Conservation (phyloP, 2,888 invertebrate genomes). For the Troides aeacus region DNA sequence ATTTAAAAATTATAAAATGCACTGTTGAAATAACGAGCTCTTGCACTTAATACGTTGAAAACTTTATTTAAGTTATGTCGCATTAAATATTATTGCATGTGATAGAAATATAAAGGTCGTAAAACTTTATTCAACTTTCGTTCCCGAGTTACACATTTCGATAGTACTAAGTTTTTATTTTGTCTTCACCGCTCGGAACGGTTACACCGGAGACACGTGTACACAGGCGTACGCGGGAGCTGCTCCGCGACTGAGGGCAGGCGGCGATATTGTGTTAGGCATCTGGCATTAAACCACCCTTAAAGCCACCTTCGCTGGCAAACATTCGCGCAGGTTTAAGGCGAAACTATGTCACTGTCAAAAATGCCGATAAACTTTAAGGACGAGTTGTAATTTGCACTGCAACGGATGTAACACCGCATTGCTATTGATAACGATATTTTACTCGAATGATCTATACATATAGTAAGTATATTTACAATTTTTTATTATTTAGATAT, state of each 20-base stretch:
- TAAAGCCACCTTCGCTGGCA: slow-evolving; percentile 33
- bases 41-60: not conserved
- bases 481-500: not conserved
- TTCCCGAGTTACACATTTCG: not conserved
- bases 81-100: not conserved
- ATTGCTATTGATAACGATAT: not conserved
- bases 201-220: slow-evolving; percentile 35
- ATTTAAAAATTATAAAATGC: not conserved
- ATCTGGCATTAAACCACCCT: slow-evolving; percentile 38
- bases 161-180: slow-evolving; percentile 36
- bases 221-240: slow-evolving; percentile 42
- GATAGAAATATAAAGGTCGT: slow-evolving; percentile 3
- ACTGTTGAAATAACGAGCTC: not conserved
- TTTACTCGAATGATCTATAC: not conserved
- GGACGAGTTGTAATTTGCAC: slow-evolving; percentile 3
- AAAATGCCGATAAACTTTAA: slow-evolving; percentile 27
- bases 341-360: slow-evolving; percentile 36
- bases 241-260: slow-evolving; percentile 45
- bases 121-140: not conserved
- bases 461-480: not conserved
- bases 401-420: slow-evolving; percentile 8
- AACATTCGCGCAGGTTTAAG: slow-evolving; percentile 32
- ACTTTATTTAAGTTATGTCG: not conserved
- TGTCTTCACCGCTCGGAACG: slow-evolving; percentile 40
- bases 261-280: slow-evolving; percentile 32